Evolutionary conservation across 2,113 vertebrate genomes (phyloP), one percentile per base, ranked within the genome.

Genomic region (Ptychochromis oligacanthus): DNA sequence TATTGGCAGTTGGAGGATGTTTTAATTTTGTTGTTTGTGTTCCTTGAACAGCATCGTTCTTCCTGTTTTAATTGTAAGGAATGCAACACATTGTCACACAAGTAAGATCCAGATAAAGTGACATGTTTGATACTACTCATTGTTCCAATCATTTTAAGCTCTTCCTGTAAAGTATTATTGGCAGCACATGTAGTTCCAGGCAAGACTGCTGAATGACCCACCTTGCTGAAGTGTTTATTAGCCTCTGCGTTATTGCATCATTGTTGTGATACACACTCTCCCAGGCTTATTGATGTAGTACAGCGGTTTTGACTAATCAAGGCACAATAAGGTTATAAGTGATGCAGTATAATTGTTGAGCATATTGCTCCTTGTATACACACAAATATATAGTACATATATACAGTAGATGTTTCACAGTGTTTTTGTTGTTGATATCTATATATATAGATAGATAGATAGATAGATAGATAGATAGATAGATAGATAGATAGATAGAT

Each of bases 1-100:
- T 79, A 57, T n/a, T 79, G 70, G 70, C 70, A 83, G 80, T 81
- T 86, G 80, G 56, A 82, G 24, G 26, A 59, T 38, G n/a, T 85
- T 84, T 82, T 60, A 58, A 61, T 75, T 78, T 86, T 8, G 28
- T 17, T 60, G 49, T 62, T 46, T 31, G 49, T 76, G 34, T 80
- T 86, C 78, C 46, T 82, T 64, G 13, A 64, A 76, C 5, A 59
- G 59, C 18, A 75, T 17, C 0, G 2, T 75, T 67, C 72, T 64
- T 40, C 55, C 40, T 55, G 11, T 38, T 84, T 77, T 65, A 77
- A 58, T 83, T 5, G 1, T 26, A 11, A 77, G 2, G 38, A 26
- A 62, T 46, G 76, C 17, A 8, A 24, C 54, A 79, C 24, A 57
- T 7, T 49, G 58, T 43, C 43, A 31, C 34, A 6, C 12, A 46